A percentile compares a stretch with the other conserved stretches of the same genome.
These are phyloP conservation scores for Phainopepla nitens DNA, from an alignment of 2,113 vertebrate genomes.

Conservation along the genomic window DNA sequence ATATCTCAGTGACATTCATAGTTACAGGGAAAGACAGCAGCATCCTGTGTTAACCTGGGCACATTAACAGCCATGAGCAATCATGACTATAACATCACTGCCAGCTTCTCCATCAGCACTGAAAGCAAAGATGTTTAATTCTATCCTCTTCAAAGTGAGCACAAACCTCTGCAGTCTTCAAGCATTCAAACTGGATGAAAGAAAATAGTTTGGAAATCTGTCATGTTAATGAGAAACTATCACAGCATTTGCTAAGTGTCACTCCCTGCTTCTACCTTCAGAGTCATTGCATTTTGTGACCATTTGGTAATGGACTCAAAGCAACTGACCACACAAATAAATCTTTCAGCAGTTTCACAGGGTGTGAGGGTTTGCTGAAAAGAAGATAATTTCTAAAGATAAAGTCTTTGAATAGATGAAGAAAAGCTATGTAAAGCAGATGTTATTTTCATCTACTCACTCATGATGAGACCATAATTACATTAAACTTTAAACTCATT, in stretches of 20 bases:
- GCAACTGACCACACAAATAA: neutral
- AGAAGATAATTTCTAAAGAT: neutral
- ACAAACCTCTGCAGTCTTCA: neutral
- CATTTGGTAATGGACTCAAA: neutral
- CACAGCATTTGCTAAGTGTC: neutral
- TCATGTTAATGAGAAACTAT: neutral
- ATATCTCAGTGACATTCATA: neutral
- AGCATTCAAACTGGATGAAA: neutral
- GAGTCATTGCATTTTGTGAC: neutral
- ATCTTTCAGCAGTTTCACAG: neutral
- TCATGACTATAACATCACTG: neutral
- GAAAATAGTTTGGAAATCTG: neutral
- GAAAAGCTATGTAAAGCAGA: neutral
- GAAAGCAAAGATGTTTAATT: neutral
- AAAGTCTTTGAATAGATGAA: neutral
- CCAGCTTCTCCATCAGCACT: neutral
- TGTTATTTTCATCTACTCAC: neutral
- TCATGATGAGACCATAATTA: neutral
- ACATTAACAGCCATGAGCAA: neutral
- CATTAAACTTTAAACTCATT: neutral
- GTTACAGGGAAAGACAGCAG: neutral
- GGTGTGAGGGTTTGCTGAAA: neutral
- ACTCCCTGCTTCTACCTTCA: neutral
- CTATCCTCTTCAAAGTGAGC: neutral
- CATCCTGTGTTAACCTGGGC: neutral